Conservation (phyloP, 2,888 invertebrate genomes). For the Malthinus flaveolus region DNA sequence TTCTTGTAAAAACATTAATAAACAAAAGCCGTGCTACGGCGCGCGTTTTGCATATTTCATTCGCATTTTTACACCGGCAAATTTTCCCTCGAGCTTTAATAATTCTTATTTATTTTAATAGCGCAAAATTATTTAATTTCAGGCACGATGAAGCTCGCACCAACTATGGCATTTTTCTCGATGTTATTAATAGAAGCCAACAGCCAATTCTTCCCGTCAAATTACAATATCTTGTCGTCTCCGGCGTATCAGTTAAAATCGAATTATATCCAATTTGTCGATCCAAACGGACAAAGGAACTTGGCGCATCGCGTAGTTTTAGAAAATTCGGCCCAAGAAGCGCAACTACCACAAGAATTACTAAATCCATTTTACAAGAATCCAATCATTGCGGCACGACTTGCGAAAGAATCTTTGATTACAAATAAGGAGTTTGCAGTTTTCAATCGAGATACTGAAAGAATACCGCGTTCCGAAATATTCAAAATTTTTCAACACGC, state of each 20-base stretch:
- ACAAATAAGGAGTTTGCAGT: slow-evolving; percentile 78
- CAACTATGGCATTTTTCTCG: slow-evolving; percentile 12
- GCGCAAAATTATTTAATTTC: neutral
- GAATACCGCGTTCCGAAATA: slow-evolving; percentile 76
- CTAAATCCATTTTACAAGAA: slow-evolving; percentile 77
- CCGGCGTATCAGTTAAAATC: neutral
- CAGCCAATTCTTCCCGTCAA: slow-evolving; percentile 20
- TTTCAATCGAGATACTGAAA: slow-evolving; percentile 76
- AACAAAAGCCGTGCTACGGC: too few species aligned
- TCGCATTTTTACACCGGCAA: too few species aligned
- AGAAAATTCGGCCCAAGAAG: slow-evolving; percentile 70
- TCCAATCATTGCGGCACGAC: slow-evolving; percentile 70
- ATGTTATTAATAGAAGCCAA: slow-evolving; percentile 12
- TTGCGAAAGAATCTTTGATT: slow-evolving; percentile 81
- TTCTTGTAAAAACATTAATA: too few species aligned
- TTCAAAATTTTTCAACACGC: slow-evolving; percentile 63
- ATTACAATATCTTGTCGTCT: slow-evolving; percentile 14
- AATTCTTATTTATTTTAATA: too few species aligned
- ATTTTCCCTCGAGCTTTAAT: too few species aligned
- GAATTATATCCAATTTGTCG: slow-evolving; percentile 13
- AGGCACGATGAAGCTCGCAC: slow-evolving; percentile 10
- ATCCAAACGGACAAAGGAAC: slow-evolving; percentile 24
- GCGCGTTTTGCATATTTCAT: too few species aligned
- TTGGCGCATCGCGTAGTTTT: slow-evolving; percentile 73
- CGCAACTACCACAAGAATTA: slow-evolving; percentile 70